Percentiles rank a stretch among this genome's conserved stretches.
Conservation (phyloP, 2,797 vertebrate genomes). For the Sparidentex hasta region DNA sequence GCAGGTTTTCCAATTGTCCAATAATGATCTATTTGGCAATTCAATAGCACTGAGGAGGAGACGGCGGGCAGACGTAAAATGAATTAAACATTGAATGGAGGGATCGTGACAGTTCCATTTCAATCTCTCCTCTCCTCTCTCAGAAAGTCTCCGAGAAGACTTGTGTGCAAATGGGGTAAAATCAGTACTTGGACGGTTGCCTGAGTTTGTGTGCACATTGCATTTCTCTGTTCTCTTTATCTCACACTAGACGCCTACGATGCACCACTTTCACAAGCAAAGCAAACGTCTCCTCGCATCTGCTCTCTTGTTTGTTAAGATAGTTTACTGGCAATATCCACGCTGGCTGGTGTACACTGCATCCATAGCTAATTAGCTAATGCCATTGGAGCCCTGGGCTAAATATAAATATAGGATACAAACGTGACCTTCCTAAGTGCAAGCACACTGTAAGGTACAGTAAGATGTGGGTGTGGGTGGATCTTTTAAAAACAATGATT, state of each 20-base stretch:
- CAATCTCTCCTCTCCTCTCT: slow-evolving; percentile 58
- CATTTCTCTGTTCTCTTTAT: slow-evolving; percentile 78
- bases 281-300: slow-evolving; percentile 80
- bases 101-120: slow-evolving; percentile 77
- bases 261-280: slow-evolving; percentile 81
- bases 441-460: slow-evolving; percentile 48
- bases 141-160: slow-evolving; percentile 70
- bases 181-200: slow-evolving; percentile 80
- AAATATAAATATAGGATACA: slow-evolving; percentile 71
- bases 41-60: slow-evolving; percentile 80
- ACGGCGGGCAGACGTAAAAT: slow-evolving; percentile 77
- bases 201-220: slow-evolving; percentile 78
- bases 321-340: slow-evolving; percentile 76
- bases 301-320: slow-evolving; percentile 80
- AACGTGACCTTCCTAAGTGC: slow-evolving; percentile 59
- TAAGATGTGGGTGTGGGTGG: slow-evolving; percentile 50
- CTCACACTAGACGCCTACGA: slow-evolving; percentile 83
- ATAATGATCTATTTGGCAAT: slow-evolving; percentile 88
- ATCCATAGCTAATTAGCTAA: slow-evolving; percentile 76
- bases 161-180: slow-evolving; percentile 80
- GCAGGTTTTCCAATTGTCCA: slow-evolving; percentile 86
- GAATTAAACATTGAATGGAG: slow-evolving; percentile 85
- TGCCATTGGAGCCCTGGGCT: slow-evolving; percentile 58
- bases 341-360: slow-evolving; percentile 58
- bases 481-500: slow-evolving; percentile 55